A percentile compares a stretch with the other conserved stretches of the same genome.
phyloP scores from a whole-genome alignment of 2,797 vertebrate genomes.

The Rhabdophis nuchalis region DNA sequence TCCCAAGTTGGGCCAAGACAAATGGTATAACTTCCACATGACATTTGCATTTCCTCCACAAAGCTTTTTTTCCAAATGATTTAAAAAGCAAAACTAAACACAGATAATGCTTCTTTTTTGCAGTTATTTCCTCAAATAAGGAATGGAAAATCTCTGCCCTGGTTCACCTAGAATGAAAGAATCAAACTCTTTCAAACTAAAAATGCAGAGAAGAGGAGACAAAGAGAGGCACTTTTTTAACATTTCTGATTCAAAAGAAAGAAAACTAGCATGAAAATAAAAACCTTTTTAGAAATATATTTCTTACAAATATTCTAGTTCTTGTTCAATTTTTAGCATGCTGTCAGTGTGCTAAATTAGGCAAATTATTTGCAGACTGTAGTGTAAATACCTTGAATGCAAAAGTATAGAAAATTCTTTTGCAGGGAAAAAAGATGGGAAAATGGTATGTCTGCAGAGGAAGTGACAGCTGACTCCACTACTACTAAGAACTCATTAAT shows the following conservation, averaged over 20 bases:
- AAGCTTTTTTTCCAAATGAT: background rate
- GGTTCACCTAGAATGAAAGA: background rate
- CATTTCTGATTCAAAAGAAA: background rate
- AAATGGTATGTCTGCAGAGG: background rate
- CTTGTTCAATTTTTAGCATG: background rate
- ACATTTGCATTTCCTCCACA: background rate
- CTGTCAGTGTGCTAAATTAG: background rate
- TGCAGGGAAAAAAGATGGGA: background rate
- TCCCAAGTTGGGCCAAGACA: background rate
- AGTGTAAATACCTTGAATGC: background rate
- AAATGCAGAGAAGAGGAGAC: background rate
- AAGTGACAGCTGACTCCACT: background rate
- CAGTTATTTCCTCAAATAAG: background rate
- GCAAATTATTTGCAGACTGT: background rate
- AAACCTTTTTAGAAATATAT: background rate
- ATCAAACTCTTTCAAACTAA: background rate
- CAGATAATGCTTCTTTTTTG: background rate
- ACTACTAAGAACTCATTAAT: background rate
- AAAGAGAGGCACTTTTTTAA: background rate
- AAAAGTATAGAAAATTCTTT: background rate
- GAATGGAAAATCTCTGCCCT: background rate
- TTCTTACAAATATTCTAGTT: background rate
- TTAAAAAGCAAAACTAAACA: background rate
- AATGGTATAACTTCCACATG: background rate
- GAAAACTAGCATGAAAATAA: background rate